phyloP scores from a whole-genome alignment of 35 echinoderm and acorn worm species.

The Heliocidaris erythrogramma region DNA sequence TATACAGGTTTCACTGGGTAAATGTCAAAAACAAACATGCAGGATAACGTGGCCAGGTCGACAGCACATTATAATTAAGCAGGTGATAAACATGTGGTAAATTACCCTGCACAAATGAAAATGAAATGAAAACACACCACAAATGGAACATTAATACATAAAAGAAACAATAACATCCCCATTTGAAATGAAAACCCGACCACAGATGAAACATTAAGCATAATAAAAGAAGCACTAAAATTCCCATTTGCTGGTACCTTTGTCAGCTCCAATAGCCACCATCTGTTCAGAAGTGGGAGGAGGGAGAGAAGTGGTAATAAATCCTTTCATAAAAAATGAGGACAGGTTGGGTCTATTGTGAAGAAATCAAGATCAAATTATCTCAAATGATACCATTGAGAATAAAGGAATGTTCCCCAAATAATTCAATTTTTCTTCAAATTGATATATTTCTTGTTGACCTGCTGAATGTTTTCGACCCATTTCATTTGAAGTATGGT shows the following conservation, averaged over 20 bases:
- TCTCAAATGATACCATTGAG: background rate
- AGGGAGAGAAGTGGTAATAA: background rate
- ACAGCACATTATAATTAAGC: background rate
- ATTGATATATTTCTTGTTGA: background rate
- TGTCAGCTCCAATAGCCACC: background rate
- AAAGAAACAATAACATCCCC: background rate
- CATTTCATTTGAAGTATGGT: background rate
- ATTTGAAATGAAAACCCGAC: background rate
- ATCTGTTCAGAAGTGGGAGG: background rate
- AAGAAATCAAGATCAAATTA: conserved; percentile 7
- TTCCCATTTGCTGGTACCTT: background rate
- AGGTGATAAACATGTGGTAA: background rate
- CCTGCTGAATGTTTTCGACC: background rate
- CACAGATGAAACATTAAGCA: no score
- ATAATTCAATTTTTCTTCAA: background rate
- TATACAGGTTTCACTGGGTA: background rate
- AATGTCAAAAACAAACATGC: background rate
- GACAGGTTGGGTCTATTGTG: background rate
- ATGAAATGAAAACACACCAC: background rate
- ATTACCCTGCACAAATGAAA: background rate
- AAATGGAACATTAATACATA: background rate
- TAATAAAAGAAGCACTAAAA: background rate
- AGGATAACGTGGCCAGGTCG: background rate
- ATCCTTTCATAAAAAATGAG: background rate
- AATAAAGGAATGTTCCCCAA: background rate